A percentile compares a stretch with the other conserved stretches of the same genome.
Evolutionary conservation across 2,113 vertebrate genomes (phyloP).

Genomic region (Hipposideros armiger): DNA sequence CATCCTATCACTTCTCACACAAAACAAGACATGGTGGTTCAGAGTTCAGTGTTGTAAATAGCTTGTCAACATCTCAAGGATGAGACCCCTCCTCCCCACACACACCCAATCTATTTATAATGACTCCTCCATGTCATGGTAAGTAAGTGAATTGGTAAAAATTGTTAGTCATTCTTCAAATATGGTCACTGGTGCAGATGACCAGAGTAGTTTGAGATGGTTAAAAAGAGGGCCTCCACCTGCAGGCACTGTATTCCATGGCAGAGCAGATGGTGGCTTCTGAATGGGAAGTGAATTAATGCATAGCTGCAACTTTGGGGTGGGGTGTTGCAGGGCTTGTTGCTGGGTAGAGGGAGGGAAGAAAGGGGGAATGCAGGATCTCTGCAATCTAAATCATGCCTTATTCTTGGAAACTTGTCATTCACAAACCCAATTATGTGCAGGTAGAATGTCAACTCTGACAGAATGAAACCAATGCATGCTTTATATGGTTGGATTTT

Average conservation of each 20-base stretch:
- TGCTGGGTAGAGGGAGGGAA: not conserved
- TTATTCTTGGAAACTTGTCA: constrained; percentile 75
- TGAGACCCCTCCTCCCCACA: accelerated
- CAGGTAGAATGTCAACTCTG: constrained; percentile 76
- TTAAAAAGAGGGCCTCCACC: not conserved
- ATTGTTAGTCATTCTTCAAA: not conserved
- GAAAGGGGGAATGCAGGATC: not conserved
- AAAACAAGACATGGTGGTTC: not conserved
- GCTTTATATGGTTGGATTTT: not conserved
- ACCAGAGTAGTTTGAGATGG: too few species aligned
- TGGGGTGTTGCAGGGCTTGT: not conserved
- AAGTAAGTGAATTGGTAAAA: not conserved
- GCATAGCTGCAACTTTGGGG: not conserved
- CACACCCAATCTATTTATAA: not conserved
- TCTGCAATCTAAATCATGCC: constrained; percentile 57
- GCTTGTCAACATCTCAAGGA: constrained; percentile 56
- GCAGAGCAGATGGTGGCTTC: not conserved
- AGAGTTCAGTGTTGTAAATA: constrained; percentile 46
- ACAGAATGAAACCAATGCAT: constrained; percentile 78
- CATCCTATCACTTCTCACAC: not conserved
- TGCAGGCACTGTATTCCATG: accelerated
- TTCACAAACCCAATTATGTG: constrained; percentile 79
- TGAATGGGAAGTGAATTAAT: not conserved
- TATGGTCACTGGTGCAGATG: not conserved
- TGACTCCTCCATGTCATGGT: not conserved